These are phyloP conservation scores for Ridgeia piscesae DNA, from an alignment of 1,140 invertebrate genomes.

Conservation along the genomic window DNA sequence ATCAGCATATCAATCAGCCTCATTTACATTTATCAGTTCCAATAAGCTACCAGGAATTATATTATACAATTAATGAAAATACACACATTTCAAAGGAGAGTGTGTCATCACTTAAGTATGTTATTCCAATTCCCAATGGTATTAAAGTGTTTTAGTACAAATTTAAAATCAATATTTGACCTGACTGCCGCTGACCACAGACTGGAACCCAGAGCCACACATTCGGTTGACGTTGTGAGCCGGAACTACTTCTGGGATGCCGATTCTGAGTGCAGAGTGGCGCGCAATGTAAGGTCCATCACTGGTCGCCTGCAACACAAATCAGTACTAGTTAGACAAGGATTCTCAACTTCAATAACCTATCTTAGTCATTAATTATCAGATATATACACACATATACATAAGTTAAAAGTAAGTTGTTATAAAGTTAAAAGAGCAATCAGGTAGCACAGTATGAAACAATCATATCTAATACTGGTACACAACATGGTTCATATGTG, in stretches of 20 bases:
- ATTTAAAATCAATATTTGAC: slow-evolving; percentile 58
- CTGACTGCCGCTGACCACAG: slow-evolving; percentile 86
- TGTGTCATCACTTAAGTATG: neutral
- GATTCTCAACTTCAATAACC: neutral
- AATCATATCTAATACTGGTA: no score
- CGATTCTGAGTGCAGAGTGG: slow-evolving; percentile 80
- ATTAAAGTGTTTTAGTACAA: neutral
- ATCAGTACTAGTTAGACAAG: slow-evolving; percentile 34
- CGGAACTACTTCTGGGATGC: slow-evolving; percentile 80
- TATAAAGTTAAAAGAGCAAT: neutral
- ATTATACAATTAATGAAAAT: neutral
- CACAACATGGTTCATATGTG: neutral
- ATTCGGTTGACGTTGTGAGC: slow-evolving; percentile 80
- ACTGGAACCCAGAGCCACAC: slow-evolving; percentile 94
- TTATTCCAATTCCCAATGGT: neutral
- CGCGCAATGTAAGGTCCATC: slow-evolving; percentile 88
- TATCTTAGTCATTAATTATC: no score
- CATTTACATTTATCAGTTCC: no score
- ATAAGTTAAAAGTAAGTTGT: neutral
- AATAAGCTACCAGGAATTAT: neutral
- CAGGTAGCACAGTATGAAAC: neutral
- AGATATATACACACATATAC: neutral
- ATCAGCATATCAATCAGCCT: no score
- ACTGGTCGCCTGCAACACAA: slow-evolving; percentile 67
- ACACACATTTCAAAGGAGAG: no score